Evolutionary conservation across 2,113 vertebrate species (phyloP), one percentile per base, ranked within the genome.

Genomic region (Otis tarda): DNA sequence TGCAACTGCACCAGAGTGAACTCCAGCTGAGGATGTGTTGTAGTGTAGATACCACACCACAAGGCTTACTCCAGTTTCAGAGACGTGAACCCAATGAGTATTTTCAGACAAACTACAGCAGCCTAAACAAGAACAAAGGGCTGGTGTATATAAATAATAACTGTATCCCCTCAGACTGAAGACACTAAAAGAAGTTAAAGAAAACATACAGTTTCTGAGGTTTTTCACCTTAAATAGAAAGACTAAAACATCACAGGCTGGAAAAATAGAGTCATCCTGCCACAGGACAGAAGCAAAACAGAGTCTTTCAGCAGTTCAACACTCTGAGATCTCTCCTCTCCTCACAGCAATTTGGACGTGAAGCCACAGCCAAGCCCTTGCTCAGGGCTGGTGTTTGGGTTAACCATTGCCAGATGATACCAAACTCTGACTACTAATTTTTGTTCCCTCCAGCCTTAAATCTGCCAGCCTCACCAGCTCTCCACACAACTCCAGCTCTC

Each of bases 171-270:
- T 85, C 55, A 95, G 84, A 91, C 82, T 28, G 41, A 95, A 88
- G 78, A 70, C 56, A 47, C 35, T 39, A 52, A 63, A 56, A 73
- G 65, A 91, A 2, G 1, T 77, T 94, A 91, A 94, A 95, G 84
- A 85, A 95, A 97, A 95, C 89, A 95, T 81, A 84, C 50, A 35
- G 59, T 89, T 97, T 83, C 86, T 89, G 80, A 94, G 87, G 91
- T 61, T 93, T 91, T 91, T 83, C 78, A 91, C 87, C 91, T 91
- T 88, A 96, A 96, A 95, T 85, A 95, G 94, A 95, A 89, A 83
- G 55, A 41, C 63, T 74, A 65, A 94, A 89, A 91, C 93, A 76
- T 94, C 59, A 68, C 49, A 90, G 70, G 4, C 73, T 77, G 78
- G 93, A 90, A 95, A 95, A 91, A 93, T 0, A 94, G 33, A 91